Evolutionary conservation across 1,140 invertebrate genomes (phyloP), one percentile per base, ranked within the genome.

Genomic region (Cecropterus lyciades): DNA sequence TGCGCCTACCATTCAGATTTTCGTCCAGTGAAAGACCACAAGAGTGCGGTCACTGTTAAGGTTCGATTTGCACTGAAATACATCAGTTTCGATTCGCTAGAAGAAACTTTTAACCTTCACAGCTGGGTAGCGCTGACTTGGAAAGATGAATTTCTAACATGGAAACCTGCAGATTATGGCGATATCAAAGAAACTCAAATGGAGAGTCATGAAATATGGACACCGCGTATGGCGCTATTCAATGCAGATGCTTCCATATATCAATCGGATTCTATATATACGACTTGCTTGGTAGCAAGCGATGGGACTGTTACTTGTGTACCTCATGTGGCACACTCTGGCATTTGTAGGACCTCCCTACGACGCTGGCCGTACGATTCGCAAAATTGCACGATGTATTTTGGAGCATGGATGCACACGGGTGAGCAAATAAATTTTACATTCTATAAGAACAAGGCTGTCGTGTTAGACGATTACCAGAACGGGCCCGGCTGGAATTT

Each of bases 331-430:
- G 82, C 87, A 11, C 89, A 93, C 67, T 86, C 89, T 7, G 91
- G 89, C 3, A 82, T 93, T 10, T 94, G 93, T 65, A 75, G 87
- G 42, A 87, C 93, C 3, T 72, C 91, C 16, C 64, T 94, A 3
- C 79, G 75, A 11, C 85, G 80, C 30, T 94, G 92, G 87, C 94
- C 94, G 0, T 94, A 93, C 65, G 94, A 94, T 68, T 67, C 65
- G 11, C 93, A 94, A 77, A 93, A 90, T 27, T 94, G 94, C 66
- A 84, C 84, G 0, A 45, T 94, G 9, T 82, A 81, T 24, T 89
- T 94, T 62, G 93, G 93, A 1, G 93, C 93, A 0, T 95, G 94
- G 95, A 91, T 93, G 62, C 92, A 95, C 56, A 92, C 88, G 0
- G 93, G 93, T 0, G 93, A 94, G 80, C 94, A 95, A 75, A 81